Percentiles rank a stretch among this genome's conserved stretches.
Conservation (phyloP, 2,797 vertebrate genomes). For the Syncerus caffer region DNA sequence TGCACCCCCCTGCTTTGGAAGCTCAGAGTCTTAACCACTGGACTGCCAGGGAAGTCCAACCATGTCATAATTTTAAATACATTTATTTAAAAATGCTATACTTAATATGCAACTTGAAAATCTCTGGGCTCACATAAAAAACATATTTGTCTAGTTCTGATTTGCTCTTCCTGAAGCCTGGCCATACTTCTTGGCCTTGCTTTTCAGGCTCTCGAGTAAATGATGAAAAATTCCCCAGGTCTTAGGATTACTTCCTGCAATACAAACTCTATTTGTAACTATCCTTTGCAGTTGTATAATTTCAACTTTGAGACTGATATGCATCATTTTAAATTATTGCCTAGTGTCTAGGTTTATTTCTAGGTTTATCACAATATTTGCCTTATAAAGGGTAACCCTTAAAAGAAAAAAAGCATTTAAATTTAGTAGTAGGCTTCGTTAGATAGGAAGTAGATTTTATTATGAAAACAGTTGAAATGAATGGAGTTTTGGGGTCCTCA, state of each 20-base stretch:
- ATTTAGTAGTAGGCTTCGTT: neutral
- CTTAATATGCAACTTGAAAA: slow-evolving; percentile 63
- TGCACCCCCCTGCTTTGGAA: neutral
- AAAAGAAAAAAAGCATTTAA: slow-evolving; percentile 33
- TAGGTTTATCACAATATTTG: neutral
- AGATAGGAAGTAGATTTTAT: neutral
- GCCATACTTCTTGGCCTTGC: slow-evolving; percentile 31
- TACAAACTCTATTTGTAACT: neutral
- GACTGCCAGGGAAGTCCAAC: neutral
- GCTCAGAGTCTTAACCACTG: neutral
- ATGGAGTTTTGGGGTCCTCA: neutral
- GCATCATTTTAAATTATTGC: slow-evolving; percentile 3
- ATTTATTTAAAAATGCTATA: slow-evolving; percentile 52
- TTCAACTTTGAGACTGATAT: neutral
- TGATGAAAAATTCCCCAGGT: slow-evolving; percentile 55
- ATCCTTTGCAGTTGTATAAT: neutral
- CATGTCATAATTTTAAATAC: slow-evolving; percentile 33
- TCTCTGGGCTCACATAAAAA: slow-evolving; percentile 62
- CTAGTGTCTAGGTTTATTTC: neutral
- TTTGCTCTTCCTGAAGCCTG: slow-evolving; percentile 50
- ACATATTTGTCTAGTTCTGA: slow-evolving; percentile 37
- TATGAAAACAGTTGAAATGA: neutral
- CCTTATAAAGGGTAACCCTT: neutral
- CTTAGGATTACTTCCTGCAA: slow-evolving; percentile 9
- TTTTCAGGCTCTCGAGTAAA: neutral